Evolutionary conservation across 2,113 vertebrate species (phyloP), one percentile per base, ranked within the genome.

Genomic region (Rhodinocichla rosea): DNA sequence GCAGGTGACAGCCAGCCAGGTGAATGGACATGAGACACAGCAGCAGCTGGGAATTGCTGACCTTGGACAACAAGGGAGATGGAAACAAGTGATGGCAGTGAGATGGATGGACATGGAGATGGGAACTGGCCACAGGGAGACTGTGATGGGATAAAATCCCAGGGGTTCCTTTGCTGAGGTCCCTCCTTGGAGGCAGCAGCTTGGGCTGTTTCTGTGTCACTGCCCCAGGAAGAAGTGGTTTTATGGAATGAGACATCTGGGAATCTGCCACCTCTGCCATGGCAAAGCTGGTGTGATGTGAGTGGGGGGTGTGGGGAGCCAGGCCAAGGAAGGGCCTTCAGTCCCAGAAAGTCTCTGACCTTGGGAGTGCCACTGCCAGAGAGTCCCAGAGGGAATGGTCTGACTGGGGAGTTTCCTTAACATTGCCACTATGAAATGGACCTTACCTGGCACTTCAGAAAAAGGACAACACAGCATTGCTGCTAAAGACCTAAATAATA

Each of bases 401-500:
- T 4, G 30, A 2, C 39, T 35, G 70, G 47, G 19, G 40, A 55
- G 12, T 13, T 47, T 10, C 70, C n/a, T 62, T 67, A 17, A 11
- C 1, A 8, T 24, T 42, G 47, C 39, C 69, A 67, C 39, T 4
- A 3, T 76, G 80, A 89, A 89, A 85, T 19, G 37, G 35, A 47
- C 65, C 87, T n/a, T 60, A 70, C 44, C 89, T 81, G 71, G 35
- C 63, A 44, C 76, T 64, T 60, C 76, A 64, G 44, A 68, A 93
- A 82, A 90, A 7, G 71, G 67, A 63, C 5, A 27, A 63, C 45
- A 60, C 32, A 65, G 63, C n/a, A 37, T 44, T 70, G 24, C 50
- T 92, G 81, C 91, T 92, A 56, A 89, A 91, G 86, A 85, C 91
- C 85, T 92, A 94, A 95, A 96, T 75, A 94, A 89, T 52, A 92